These are phyloP conservation scores for Asobara japonica DNA, from an alignment of 1,140 invertebrate genomes.

Conservation along the genomic window DNA sequence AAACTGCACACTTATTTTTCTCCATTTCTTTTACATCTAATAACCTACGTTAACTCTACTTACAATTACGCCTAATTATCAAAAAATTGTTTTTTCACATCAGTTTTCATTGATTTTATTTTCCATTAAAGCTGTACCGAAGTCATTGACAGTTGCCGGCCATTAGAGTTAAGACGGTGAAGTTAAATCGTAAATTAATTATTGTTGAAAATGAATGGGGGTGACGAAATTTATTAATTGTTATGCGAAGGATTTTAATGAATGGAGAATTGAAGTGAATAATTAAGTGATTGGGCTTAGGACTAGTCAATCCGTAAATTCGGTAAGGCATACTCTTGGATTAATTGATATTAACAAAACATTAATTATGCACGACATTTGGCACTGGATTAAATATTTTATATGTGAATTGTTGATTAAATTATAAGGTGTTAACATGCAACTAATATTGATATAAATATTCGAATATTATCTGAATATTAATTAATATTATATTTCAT, in stretches of 20 bases:
- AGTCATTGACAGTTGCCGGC: conserved; percentile 46
- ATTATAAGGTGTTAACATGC: neutral
- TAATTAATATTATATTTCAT: neutral
- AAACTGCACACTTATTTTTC: neutral
- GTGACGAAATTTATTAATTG: neutral
- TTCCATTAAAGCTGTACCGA: conserved; percentile 54
- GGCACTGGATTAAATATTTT: neutral
- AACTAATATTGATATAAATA: neutral
- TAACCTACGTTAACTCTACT: neutral
- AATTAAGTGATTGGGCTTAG: conserved; percentile 1
- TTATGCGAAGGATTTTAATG: neutral
- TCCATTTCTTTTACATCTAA: neutral
- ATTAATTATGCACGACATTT: conserved; percentile 17
- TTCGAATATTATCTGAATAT: neutral
- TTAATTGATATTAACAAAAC: neutral
- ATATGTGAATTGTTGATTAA: neutral
- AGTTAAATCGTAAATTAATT: conserved; percentile 5
- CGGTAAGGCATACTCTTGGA: neutral
- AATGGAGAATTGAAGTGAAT: neutral
- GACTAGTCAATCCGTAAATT: conserved; percentile 6
- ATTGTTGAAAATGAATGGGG: neutral
- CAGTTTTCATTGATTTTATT: conserved; percentile 15
- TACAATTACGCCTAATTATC: neutral
- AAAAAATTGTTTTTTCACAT: neutral
- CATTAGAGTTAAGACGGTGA: conserved; percentile 42